Evolutionary conservation across 2,888 invertebrate species (phyloP), one percentile per base, ranked within the genome.

Genomic region (Byasa hedistus): DNA sequence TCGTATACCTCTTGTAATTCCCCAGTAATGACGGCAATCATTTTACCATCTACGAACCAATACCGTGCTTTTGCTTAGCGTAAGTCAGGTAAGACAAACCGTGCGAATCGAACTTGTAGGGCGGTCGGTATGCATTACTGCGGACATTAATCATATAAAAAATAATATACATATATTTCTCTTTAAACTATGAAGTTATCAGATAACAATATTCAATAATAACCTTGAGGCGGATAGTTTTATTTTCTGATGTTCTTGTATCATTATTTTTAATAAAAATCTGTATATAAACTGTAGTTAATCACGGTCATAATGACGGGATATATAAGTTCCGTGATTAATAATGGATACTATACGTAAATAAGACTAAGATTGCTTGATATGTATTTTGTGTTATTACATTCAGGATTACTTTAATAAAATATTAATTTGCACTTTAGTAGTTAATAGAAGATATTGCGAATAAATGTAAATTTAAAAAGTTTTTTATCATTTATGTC

Each of bases 11-110:
- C 80, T 75, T 77, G 84, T 86, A 86, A 89, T 89, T 86, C 81
- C 69, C 76, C 69, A 69, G 79, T 89, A 91, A 90, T 90, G 87
- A 88, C 81, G 77, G 89, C 84, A 89, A 91, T 91, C 88, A 90
- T 90, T 88, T 87, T 83, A 87, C 85, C 87, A 87, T 90, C 88
- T 86, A 81, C 80, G 79, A 82, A 81, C 85, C 87, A 83, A 86
- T 87, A 84, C 79, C 78, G 74, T 78, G 79, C 80, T 79, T 80
- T 82, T 82, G 79, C 79, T 77, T 77, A 75, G 74, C 71, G 73
- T 78, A 72, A 77, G 73, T 66, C 68, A 68, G 69, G 75, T 73
- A 76, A 71, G 71, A 75, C 76, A 73, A 72, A 78, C 80, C 80
- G 81, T 84, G 84, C 84, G 84, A 84, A 85, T 83, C 79, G 79